phyloP scores from a whole-genome alignment of 2,797 vertebrate genomes.

The Podarcis siculus region DNA sequence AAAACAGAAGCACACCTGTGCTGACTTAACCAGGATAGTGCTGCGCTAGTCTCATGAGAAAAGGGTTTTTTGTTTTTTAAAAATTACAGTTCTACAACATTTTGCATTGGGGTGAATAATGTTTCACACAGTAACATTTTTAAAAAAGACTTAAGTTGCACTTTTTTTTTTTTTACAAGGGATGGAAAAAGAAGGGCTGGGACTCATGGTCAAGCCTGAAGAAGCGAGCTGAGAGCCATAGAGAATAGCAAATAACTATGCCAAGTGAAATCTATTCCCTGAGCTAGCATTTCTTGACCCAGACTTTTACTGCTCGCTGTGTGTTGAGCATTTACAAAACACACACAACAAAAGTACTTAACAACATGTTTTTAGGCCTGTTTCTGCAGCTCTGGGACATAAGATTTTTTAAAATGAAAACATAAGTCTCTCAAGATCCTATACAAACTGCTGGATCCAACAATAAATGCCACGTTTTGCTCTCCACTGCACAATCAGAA shows the following conservation, averaged over 20 bases:
- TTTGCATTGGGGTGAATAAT: background rate
- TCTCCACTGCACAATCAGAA: background rate
- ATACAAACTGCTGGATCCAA: background rate
- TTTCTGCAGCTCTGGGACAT: background rate
- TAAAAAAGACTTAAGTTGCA: no score
- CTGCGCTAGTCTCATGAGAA: background rate
- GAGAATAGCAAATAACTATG: background rate
- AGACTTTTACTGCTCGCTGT: background rate
- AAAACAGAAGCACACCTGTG: background rate
- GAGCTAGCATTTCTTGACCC: background rate
- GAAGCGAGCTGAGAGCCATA: background rate
- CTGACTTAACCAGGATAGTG: background rate
- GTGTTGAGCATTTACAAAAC: background rate
- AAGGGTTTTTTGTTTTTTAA: background rate
- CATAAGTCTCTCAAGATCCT: background rate
- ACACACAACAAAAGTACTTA: background rate
- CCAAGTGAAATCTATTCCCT: background rate
- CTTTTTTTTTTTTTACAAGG: background rate
- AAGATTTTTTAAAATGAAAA: background rate
- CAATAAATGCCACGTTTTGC: background rate
- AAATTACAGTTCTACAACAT: background rate
- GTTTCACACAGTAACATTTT: background rate
- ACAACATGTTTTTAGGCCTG: background rate
- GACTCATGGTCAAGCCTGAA: background rate
- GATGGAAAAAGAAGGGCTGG: background rate